Base-by-base conservation (phyloP, 2,113 vertebrate genomes). In the Cephalopholis sonnerati region DNA sequence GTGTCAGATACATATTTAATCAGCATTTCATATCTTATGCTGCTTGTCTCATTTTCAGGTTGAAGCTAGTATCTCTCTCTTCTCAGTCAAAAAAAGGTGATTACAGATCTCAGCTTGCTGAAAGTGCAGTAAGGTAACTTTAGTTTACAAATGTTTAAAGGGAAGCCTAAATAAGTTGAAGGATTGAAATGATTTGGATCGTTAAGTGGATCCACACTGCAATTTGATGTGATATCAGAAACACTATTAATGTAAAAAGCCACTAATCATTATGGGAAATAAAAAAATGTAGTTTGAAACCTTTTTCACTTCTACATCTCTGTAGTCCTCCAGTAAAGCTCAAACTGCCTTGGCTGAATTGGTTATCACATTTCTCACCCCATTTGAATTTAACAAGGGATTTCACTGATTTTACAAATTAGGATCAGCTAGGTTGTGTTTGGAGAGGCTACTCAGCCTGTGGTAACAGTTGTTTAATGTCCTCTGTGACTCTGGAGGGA, bases 1-100 rank as follows among this genome's bases (percentile, higher is more conserved):
- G 39, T 63, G 58, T 71, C 72, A 77, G 72, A 90, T 85, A 66
- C 63, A 86, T 84, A 82, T 82, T 84, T 81, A 63, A 85, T 79
- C 51, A 59, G 5, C 44, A 13, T 50, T 65, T 67, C 29, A 57
- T 64, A 55, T 72, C 20, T 66, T 57, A 4, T 44, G 13, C 20
- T 41, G 44, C 54, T 18, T 39, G 1, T 74, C 20, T 82, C 57
- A 58, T 71, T 57, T 61, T 15, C 27, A 85, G 29, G 65, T 57
- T 54, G 10, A 0, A 62, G 64, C 18, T 18, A 6, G 12, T 65
- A 22, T 58, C 41, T 71, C 48, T 63, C 41, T 62, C 12, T 57
- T 13, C 66, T 51, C 22, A 59, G 44, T 32, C 44, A 55, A 85
- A n/a, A 54, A 32, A 51, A 59, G 18, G 24, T 74, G 63, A 69